A percentile compares a stretch with the other conserved stretches of the same genome.
Evolutionary conservation across 2,888 invertebrate species (phyloP).

Genomic region (Volucella zonaria): DNA sequence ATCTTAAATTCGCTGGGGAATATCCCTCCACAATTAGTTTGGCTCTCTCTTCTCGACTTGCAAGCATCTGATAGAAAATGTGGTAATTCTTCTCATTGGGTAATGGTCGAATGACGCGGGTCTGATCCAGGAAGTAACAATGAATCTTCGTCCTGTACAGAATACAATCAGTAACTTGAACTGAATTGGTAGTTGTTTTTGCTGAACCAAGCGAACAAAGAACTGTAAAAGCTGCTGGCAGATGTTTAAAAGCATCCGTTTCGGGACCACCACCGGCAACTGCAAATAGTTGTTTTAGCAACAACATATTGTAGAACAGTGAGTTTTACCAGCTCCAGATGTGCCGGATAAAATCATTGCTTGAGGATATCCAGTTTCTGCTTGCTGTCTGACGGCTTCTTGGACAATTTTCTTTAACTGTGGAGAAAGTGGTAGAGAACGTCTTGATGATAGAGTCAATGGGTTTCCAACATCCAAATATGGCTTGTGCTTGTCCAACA

Average conservation of each 20-base stretch:
- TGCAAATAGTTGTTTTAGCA: slow-evolving; percentile 95
- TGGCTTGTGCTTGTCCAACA: slow-evolving; percentile 87
- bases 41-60: slow-evolving; percentile 91
- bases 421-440: slow-evolving; percentile 88
- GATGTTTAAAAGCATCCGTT: slow-evolving; percentile 97
- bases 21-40: slow-evolving; percentile 95
- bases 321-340: slow-evolving; percentile 96
- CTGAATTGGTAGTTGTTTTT: slow-evolving; percentile 94
- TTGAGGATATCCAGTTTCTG: slow-evolving; percentile 97
- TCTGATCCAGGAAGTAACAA: slow-evolving; percentile 97
- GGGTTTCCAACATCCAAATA: slow-evolving; percentile 94
- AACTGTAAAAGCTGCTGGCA: slow-evolving; percentile 97
- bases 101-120: slow-evolving; percentile 92
- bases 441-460: slow-evolving; percentile 91
- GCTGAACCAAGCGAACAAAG: slow-evolving; percentile 95
- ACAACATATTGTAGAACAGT: slow-evolving; percentile 93
- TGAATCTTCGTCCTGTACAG: slow-evolving; percentile 97
- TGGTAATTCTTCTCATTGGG: slow-evolving; percentile 97
- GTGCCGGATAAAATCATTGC: slow-evolving; percentile 95
- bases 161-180: slow-evolving; percentile 97
- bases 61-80: slow-evolving; percentile 97
- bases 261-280: slow-evolving; percentile 97
- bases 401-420: slow-evolving; percentile 94
- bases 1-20: slow-evolving; percentile 90
- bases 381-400: slow-evolving; percentile 96